Evolutionary conservation across 2,113 vertebrate genomes (phyloP).

Genomic region (Amphiprion ocellaris): DNA sequence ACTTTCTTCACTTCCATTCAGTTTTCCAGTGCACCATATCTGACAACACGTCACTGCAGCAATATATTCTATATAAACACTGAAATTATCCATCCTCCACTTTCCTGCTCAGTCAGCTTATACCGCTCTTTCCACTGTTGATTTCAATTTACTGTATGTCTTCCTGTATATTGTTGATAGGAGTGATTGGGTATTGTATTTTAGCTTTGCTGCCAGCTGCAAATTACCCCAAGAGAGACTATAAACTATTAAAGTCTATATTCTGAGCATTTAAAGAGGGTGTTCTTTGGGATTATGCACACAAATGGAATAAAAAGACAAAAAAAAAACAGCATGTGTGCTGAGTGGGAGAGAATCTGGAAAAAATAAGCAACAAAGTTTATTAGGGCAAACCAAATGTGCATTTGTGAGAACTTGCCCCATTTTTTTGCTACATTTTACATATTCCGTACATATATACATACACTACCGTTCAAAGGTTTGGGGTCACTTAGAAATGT

Average conservation of each 20-base stretch:
- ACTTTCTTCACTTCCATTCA: constrained; percentile 7
- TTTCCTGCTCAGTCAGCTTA: constrained; percentile 25
- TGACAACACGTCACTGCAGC: neutral
- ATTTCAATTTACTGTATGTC: constrained; percentile 46
- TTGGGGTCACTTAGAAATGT: too few species aligned
- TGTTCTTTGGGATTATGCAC: constrained; percentile 42
- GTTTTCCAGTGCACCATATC: constrained; percentile 33
- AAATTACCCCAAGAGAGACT: constrained; percentile 45
- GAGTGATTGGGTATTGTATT: constrained; percentile 55
- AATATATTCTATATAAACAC: constrained; percentile 7
- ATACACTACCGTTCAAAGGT: too few species aligned
- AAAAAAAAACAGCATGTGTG: neutral
- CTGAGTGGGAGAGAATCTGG: constrained; percentile 12
- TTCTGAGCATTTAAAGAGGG: constrained; percentile 43
- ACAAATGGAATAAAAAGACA: constrained; percentile 30
- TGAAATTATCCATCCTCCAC: constrained; percentile 7
- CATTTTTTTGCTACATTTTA: too few species aligned
- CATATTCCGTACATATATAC: too few species aligned
- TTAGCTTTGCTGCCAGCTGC: constrained; percentile 45
- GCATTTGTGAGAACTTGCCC: neutral
- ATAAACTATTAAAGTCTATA: constrained; percentile 40
- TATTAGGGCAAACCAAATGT: neutral
- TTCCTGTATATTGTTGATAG: constrained; percentile 28
- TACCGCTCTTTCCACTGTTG: constrained; percentile 57
- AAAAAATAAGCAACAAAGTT: constrained; percentile 14